These are phyloP conservation scores for Caenorhabditis afra DNA, from an alignment of 2,888 invertebrate genomes.

Conservation along the genomic window DNA sequence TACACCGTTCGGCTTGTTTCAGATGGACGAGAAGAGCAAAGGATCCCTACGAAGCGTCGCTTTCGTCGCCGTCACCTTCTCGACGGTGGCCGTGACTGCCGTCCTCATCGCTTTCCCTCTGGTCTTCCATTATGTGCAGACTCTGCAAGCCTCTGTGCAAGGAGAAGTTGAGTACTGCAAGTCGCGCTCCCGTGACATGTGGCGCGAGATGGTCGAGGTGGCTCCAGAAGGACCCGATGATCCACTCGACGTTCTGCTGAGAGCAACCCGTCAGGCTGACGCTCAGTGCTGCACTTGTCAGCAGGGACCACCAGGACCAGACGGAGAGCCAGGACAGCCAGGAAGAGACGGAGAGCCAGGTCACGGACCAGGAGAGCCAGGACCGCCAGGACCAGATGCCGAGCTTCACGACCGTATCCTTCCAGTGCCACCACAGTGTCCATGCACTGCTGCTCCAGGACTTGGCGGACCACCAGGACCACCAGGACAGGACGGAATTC, in stretches of 20 bases:
- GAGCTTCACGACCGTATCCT: conserved; percentile 79
- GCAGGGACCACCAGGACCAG: conserved; percentile 74
- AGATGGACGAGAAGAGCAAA: conserved; percentile 61
- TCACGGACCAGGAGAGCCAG: conserved; percentile 74
- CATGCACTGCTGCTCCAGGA: conserved; percentile 82
- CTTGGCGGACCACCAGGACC: conserved; percentile 85
- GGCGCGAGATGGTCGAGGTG: conserved; percentile 80
- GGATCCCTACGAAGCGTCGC: conserved; percentile 70
- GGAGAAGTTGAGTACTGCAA: conserved; percentile 80
- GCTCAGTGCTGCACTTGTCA: conserved; percentile 80
- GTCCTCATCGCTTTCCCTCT: conserved; percentile 80
- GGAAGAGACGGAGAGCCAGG: conserved; percentile 76
- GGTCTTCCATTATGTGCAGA: conserved; percentile 80
- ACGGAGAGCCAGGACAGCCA: conserved; percentile 72
- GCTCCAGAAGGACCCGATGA: conserved; percentile 73
- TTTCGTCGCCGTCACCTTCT: conserved; percentile 73
- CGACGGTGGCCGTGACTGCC: conserved; percentile 79
- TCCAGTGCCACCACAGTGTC: conserved; percentile 80
- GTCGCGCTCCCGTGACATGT: conserved; percentile 78
- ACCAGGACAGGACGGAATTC: conserved; percentile 74
- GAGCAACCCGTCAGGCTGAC: conserved; percentile 77
- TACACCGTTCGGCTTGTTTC: not conserved
- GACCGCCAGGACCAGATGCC: conserved; percentile 79
- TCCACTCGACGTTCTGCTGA: conserved; percentile 70
- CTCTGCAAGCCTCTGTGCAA: conserved; percentile 80